phyloP scores from a whole-genome alignment of 2,797 vertebrate genomes.

The Cryptoblepharus egeriae region DNA sequence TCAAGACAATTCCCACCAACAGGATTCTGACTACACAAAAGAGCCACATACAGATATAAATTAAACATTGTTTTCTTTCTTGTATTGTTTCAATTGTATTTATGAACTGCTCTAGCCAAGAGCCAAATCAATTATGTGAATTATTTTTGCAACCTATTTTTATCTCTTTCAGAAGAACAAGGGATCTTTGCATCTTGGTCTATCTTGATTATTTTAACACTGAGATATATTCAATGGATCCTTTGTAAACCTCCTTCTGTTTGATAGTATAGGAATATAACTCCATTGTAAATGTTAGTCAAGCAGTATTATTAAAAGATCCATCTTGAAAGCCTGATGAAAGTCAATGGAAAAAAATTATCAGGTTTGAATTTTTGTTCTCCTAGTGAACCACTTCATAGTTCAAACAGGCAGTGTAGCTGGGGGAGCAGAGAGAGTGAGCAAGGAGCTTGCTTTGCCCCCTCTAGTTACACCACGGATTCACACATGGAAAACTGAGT shows the following conservation, averaged over 20 bases:
- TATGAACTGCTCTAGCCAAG: background rate
- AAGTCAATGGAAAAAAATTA: background rate
- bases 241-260: background rate
- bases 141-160: background rate
- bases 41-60: background rate
- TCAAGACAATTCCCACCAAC: background rate
- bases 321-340: background rate
- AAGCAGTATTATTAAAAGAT: background rate
- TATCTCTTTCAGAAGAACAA: constrained; percentile 5
- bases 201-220: background rate
- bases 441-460: too few species aligned
- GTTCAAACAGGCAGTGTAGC: too few species aligned
- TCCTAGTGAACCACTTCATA: background rate
- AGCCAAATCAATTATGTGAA: background rate
- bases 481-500: background rate
- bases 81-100: constrained; percentile 5
- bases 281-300: background rate
- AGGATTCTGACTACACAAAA: background rate
- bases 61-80: background rate
- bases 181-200: constrained; percentile 16
- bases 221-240: background rate
- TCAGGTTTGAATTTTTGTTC: background rate
- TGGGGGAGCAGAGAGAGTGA: too few species aligned
- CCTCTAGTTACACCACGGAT: too few species aligned
- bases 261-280: background rate